Conservation (phyloP, 2,797 vertebrate species). For the Rhynchotus rufescens region DNA sequence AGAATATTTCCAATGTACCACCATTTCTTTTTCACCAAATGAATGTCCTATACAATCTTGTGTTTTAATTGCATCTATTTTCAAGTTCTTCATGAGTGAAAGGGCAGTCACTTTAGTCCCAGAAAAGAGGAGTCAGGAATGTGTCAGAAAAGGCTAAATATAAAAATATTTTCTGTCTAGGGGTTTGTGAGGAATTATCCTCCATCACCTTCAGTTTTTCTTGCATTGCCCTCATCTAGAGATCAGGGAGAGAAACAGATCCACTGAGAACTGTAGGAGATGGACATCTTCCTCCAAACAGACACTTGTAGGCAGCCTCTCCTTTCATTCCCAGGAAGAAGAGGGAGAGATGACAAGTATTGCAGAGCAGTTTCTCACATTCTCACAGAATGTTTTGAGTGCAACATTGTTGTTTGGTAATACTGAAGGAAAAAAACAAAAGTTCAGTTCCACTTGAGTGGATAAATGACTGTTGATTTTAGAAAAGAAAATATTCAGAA, state of each 20-base stretch:
- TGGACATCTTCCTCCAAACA: not conserved
- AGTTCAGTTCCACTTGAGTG: not conserved
- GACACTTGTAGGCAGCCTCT: constrained; percentile 31
- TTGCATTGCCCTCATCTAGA: not conserved
- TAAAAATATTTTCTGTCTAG: not conserved
- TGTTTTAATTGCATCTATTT: not conserved
- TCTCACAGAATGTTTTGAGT: not conserved
- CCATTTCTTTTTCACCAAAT: not conserved
- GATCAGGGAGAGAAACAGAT: not conserved
- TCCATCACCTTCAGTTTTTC: not conserved
- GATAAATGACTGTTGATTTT: not conserved
- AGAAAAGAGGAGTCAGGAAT: not conserved
- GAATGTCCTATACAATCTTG: not conserved
- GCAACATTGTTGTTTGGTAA: not conserved
- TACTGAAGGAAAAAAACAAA: not conserved
- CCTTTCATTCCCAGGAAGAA: not conserved
- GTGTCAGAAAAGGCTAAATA: not conserved
- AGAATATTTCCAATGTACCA: not conserved
- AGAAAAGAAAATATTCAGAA: not conserved
- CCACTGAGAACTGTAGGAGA: not conserved
- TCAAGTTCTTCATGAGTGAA: not conserved
- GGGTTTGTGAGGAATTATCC: not conserved
- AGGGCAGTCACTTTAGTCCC: not conserved
- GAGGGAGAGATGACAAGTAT: not conserved
- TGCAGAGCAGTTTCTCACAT: not conserved